A percentile compares a stretch with the other conserved stretches of the same genome.
Conservation (phyloP, 2,797 vertebrate species). For the Chaunax sp. region DNA sequence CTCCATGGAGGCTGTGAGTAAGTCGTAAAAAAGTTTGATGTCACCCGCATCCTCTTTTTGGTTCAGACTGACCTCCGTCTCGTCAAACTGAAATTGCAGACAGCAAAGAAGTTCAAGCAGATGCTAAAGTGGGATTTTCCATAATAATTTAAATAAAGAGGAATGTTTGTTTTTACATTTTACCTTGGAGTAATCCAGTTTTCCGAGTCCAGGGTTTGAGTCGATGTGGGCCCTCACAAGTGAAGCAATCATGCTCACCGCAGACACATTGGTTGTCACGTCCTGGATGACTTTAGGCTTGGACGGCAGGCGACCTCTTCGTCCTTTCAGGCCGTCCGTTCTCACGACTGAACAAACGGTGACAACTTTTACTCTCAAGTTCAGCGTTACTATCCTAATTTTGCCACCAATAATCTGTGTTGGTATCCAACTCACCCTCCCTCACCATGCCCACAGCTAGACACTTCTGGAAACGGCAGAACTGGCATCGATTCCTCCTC, state of each 20-base stretch:
- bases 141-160: accelerated
- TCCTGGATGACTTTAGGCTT: constrained; percentile 88
- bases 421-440: constrained; percentile 87
- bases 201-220: constrained; percentile 86
- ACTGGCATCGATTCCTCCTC: constrained; percentile 95
- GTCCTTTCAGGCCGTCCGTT: constrained; percentile 95
- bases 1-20: constrained; percentile 91
- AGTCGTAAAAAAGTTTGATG: constrained; percentile 92
- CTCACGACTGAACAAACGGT: constrained; percentile 86
- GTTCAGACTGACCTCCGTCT: constrained; percentile 78
- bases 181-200: constrained; percentile 96
- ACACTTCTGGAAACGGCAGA: constrained; percentile 99
- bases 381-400: not conserved
- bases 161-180: not conserved
- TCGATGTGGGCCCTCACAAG: constrained; percentile 94
- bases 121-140: not conserved
- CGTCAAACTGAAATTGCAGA: constrained; percentile 85
- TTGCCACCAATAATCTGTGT: not conserved
- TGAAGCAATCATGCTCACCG: constrained; percentile 90
- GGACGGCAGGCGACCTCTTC: constrained; percentile 94
- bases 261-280: constrained; percentile 68
- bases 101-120: constrained; percentile 21
- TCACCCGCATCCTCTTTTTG: constrained; percentile 91
- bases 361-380: not conserved
- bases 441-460: constrained; percentile 97